phyloP scores from a whole-genome alignment of 2,888 invertebrate genomes.

The Luperina testacea region DNA sequence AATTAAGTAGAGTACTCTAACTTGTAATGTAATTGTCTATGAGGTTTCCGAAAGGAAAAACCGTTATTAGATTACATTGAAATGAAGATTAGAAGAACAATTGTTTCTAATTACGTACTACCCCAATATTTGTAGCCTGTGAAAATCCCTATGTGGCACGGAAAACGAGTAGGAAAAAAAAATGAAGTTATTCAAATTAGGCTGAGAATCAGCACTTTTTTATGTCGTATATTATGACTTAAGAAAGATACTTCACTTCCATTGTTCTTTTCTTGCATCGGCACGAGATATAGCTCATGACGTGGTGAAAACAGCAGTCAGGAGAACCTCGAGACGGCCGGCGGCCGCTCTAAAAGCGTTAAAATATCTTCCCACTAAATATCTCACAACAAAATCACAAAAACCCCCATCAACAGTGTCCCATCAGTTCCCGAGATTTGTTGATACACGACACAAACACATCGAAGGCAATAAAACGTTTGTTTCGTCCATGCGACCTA shows the following conservation, averaged over 20 bases:
- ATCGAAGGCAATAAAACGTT: slow-evolving; percentile 59
- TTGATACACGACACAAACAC: slow-evolving; percentile 39
- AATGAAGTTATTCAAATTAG: neutral
- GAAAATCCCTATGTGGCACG: neutral
- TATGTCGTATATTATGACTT: neutral
- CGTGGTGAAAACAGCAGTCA: neutral
- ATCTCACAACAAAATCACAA: neutral
- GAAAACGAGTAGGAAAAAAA: neutral
- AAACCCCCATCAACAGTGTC: slow-evolving; percentile 4
- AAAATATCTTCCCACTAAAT: slow-evolving; percentile 1
- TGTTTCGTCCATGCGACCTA: slow-evolving; percentile 58
- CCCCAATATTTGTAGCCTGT: neutral
- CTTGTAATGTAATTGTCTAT: slow-evolving; percentile 18
- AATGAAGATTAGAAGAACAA: neutral
- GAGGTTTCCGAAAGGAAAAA: slow-evolving; percentile 10
- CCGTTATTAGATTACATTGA: neutral
- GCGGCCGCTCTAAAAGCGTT: neutral
- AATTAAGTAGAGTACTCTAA: slow-evolving; percentile 1
- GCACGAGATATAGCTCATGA: neutral
- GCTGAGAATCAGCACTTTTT: neutral
- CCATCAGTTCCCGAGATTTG: slow-evolving; percentile 48
- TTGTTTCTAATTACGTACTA: neutral
- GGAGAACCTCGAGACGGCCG: neutral
- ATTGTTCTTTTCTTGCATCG: neutral
- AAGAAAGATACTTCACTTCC: neutral